Evolutionary conservation across 2,797 vertebrate genomes (phyloP), one percentile per base, ranked within the genome.

Genomic region (Xiphophorus birchmanni): DNA sequence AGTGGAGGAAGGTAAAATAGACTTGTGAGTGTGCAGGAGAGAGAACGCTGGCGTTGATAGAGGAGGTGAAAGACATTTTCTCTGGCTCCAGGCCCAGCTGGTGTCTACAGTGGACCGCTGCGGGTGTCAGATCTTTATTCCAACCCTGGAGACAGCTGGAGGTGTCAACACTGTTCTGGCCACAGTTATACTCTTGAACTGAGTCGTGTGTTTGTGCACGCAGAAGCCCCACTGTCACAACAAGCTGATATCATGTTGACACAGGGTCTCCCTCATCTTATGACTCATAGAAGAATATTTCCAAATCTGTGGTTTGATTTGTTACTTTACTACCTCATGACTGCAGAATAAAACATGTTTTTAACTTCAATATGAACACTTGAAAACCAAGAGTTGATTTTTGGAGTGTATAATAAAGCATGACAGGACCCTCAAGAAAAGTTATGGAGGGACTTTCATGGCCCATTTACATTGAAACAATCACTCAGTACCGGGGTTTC

Each of bases 81-180:
- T 86, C 91, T 95, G 94, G 95, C 95, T 93, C 90, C 86, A 88
- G 89, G 89, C 94, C 94, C 94, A 91, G 94, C 90, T 93, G 94
- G 92, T 93, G 94, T 94, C 94, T 95, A 81, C 87, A 75, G 87
- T 75, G 87, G 83, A 87, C 88, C 84, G 81, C 90, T 90, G 86
- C 60, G 84, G 91, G 93, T 94, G 94, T 95, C 93, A 91, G 93
- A 94, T 95, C 95, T 95, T 93, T 90, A 92, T 93, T 94, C 94
- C 93, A 91, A 84, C 91, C 92, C 94, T 86, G 89, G 87, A 95
- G 95, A 96, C 95, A 96, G 95, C 95, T 96, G 95, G 93, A 95
- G 94, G 92, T 96, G 95, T 96, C 95, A 95, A 95, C 95, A 80
- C 95, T 82, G 83, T 74, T 85, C 90, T 84, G 79, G 91, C 87